phyloP scores from a whole-genome alignment of 2,888 invertebrate species.

The Timandra comae region DNA sequence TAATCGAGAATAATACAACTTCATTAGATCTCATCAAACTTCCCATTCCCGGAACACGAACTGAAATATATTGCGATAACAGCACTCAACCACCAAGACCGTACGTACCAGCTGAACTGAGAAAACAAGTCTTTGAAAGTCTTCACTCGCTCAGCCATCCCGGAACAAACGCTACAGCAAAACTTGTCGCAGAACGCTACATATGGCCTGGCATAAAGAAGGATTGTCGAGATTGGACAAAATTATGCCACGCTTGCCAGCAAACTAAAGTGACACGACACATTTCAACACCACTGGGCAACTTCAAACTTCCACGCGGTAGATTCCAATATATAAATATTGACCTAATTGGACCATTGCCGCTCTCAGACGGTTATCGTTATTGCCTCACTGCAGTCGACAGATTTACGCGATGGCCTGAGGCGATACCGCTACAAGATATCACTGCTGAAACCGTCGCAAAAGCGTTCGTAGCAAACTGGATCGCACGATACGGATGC shows the following conservation, averaged over 20 bases:
- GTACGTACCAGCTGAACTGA: neutral
- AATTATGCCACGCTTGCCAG: slow-evolving; percentile 34
- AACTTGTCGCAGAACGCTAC: neutral
- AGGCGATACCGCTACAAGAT: slow-evolving; percentile 22
- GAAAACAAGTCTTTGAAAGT: neutral
- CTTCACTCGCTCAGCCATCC: neutral
- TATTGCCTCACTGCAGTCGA: slow-evolving; percentile 25
- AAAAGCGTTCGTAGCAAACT: slow-evolving; percentile 24
- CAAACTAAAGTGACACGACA: slow-evolving; percentile 33
- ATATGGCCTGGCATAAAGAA: neutral
- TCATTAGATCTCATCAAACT: slow-evolving; percentile 17
- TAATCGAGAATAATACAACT: too few relatives aligned
- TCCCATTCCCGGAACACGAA: slow-evolving; percentile 7
- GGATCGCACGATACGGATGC: slow-evolving; percentile 25
- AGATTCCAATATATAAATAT: slow-evolving; percentile 22
- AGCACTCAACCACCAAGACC: neutral
- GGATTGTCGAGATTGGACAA: slow-evolving; percentile 6
- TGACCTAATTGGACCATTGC: slow-evolving; percentile 19
- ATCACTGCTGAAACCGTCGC: slow-evolving; percentile 43
- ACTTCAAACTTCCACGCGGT: slow-evolving; percentile 20
- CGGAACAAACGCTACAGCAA: neutral
- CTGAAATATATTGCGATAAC: neutral
- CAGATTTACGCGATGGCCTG: slow-evolving; percentile 23
- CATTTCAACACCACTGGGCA: slow-evolving; percentile 22
- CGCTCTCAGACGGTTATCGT: slow-evolving; percentile 8